Base-by-base conservation (phyloP, 2,797 vertebrate species). In the Enoplosus armatus region DNA sequence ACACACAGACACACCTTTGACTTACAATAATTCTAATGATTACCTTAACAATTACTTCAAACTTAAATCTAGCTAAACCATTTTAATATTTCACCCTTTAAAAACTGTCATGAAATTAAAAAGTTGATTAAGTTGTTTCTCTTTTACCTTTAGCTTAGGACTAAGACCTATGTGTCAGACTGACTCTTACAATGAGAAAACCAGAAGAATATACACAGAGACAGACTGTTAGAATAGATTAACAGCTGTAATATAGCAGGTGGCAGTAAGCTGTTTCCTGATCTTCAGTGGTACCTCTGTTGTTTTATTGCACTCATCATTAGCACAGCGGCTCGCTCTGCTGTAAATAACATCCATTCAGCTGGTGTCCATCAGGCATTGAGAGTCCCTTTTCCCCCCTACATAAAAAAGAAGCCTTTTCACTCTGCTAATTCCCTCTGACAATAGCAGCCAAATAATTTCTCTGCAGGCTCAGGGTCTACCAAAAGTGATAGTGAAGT, bases 361-460 rank as follows among this genome's bases (percentile, higher is more conserved):
- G 86, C 79, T 60, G 81, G 68, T 62, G 60, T 89, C 87, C 78
- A 54, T 83, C 85, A 87, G 78, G 59, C 80, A 81, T 1, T 37
- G 47, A 83, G 84, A 67, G 60, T 54, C 41, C 75, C 70, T 61
- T 58, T 60, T n/a, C 5, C 27, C 35, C 33, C 29, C 62, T 31
- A 74, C 72, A 63, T 72, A 69, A 83, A 85, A 75, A 73, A 81
- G 39, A 84, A 86, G 84, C 80, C 77, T 84, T 87, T 85, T 89
- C 90, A 87, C 85, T 90, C 79, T 6, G 78, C 89, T 93, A 94
- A 93, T 92, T 93, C 83, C 61, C 78, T 88, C 83, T 83, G 85
- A 92, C 87, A 92, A 93, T 82, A 90, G 83, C 90, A 60, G 84
- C 75, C 74, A 86, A 91, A 94, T 90, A 59, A 94, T 93, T 92